phyloP scores from a whole-genome alignment of 2,888 invertebrate genomes.

The Clepsis dumicolana region DNA sequence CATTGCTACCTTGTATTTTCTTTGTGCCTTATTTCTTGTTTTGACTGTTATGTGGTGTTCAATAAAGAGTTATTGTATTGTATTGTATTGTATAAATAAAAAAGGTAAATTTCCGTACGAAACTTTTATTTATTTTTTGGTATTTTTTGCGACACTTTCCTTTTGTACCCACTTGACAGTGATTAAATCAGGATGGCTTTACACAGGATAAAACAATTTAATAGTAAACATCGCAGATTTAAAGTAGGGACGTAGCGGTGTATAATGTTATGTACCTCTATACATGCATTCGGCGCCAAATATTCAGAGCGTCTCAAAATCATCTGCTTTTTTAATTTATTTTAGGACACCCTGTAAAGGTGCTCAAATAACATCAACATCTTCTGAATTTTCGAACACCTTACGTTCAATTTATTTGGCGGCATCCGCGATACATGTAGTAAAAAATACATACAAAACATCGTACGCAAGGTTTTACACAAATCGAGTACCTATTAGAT shows the following conservation, averaged over 20 bases:
- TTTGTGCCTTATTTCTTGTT: too few relatives aligned
- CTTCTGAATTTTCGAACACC: too few relatives aligned
- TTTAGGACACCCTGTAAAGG: not conserved
- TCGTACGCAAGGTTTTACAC: not conserved
- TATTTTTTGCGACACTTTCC: conserved; percentile 78
- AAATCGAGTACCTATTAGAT: not conserved
- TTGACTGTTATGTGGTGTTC: too few relatives aligned
- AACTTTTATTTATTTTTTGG: conserved; percentile 81
- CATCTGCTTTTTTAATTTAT: too few relatives aligned
- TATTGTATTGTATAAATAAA: conserved; percentile 44
- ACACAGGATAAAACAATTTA: conserved; percentile 7
- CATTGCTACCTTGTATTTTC: too few relatives aligned
- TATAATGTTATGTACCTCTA: too few relatives aligned
- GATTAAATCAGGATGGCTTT: conserved; percentile 56
- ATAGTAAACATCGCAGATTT: not conserved
- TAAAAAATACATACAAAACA: not conserved
- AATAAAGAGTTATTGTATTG: too few relatives aligned
- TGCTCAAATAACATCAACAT: too few relatives aligned
- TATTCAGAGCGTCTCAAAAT: not conserved
- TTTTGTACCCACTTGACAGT: conserved; percentile 67
- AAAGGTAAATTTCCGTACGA: conserved; percentile 68
- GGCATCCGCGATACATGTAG: not conserved
- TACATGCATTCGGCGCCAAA: not conserved
- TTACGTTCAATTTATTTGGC: too few relatives aligned
- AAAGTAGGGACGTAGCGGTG: not conserved